Conservation (phyloP, 2,113 vertebrate genomes). For the Coptodon rendalli region DNA sequence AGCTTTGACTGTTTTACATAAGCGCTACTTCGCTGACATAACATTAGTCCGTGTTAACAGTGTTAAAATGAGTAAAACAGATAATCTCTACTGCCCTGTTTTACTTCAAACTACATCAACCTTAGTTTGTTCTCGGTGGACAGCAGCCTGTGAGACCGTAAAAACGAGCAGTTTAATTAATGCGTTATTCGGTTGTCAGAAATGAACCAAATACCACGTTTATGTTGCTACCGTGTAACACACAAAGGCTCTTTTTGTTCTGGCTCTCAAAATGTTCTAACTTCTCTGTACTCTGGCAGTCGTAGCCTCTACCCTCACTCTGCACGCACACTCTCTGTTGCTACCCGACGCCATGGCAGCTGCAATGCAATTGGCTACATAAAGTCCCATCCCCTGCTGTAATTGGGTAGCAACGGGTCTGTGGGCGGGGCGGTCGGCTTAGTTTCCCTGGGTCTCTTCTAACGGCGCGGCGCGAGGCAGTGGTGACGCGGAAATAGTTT, state of each 20-base stretch:
- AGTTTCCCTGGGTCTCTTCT: constrained; percentile 56
- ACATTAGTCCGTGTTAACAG: background rate
- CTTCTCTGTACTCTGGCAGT: constrained; percentile 53
- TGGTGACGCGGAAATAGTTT: constrained; percentile 76
- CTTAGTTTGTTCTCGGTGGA: background rate
- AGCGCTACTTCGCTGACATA: background rate
- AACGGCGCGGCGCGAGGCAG: constrained; percentile 61
- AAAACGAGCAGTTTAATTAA: background rate
- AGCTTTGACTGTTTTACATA: background rate
- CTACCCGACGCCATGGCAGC: constrained; percentile 77
- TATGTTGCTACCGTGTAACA: background rate
- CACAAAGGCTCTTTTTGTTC: constrained; percentile 7
- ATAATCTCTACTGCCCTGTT: background rate
- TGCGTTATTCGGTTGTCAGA: background rate
- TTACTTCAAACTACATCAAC: background rate
- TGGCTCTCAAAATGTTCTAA: constrained; percentile 44
- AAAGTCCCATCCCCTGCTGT: constrained; percentile 14
- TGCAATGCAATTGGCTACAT: constrained; percentile 59
- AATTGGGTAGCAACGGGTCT: constrained; percentile 51
- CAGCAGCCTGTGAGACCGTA: background rate
- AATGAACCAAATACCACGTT: background rate
- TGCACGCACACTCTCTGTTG: constrained; percentile 73
- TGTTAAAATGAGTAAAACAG: background rate
- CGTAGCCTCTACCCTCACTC: constrained; percentile 36
- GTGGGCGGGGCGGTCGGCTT: constrained; percentile 63